Evolutionary conservation across 1,140 invertebrate genomes (phyloP), one percentile per base, ranked within the genome.

Genomic region (Prorops nasuta): DNA sequence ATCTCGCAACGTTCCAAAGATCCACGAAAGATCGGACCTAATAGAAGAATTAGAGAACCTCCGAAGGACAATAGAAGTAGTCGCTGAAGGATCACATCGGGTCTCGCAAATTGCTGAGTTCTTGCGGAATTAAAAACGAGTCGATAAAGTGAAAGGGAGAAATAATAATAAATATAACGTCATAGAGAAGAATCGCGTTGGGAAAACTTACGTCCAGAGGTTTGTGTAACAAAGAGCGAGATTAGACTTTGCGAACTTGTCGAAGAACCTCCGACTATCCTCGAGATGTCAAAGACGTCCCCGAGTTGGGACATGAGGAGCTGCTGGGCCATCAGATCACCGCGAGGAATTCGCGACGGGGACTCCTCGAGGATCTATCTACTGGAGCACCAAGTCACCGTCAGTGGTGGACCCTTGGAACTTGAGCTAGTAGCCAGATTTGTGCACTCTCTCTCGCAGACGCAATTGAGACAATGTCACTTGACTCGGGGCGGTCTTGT

Each of bases 371-470:
- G 32, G n/a, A 41, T 44, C 17, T 69, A 58, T 22, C 32, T 69
- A 24, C 50, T 71, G 41, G 68, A 69, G 19, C 68, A 69, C 43
- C 61, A 71, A 32, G 61, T 69, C 12, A 54, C 57, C 7, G 51
- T 72, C 9, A 59, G 54, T 10, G 60, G 60, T 6, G 39, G 44
- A 17, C 38, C 49, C 1, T 49, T 53, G 31, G 54, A 50, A 31
- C 43, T 69, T 10, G 64, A 68, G 45, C 36, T 72, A 2, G 51
- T 65, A 9, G 68, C 61, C 10, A 61, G 50, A 44, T 71, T 71
- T 34, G 44, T 64, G 14, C 67, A 72, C 34, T 51, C 56, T 16
- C 34, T 67, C 16, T 50, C 49, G 24, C 44, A 60, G 28, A 22
- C 34, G 16, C 36, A 48, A 32, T 15, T 36, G 10, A 44, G 49